phyloP scores from a whole-genome alignment of 2,888 invertebrate genomes.

The Ligdia adustata region DNA sequence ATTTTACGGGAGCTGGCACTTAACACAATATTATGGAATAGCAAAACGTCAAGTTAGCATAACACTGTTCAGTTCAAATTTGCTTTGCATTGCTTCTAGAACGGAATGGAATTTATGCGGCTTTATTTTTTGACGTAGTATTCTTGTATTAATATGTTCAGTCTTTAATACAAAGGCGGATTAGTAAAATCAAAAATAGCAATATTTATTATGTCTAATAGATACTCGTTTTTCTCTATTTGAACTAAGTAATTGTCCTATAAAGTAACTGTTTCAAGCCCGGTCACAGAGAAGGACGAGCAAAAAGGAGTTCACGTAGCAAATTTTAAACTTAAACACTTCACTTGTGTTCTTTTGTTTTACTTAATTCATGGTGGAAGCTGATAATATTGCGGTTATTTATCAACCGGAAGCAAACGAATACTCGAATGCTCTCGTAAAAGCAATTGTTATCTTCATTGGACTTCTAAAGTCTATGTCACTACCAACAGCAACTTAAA shows the following conservation, averaged over 20 bases:
- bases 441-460: slow-evolving; percentile 48
- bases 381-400: slow-evolving; percentile 30
- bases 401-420: slow-evolving; percentile 35
- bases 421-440: slow-evolving; percentile 27
- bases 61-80: slow-evolving; percentile 69
- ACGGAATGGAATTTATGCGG: slow-evolving; percentile 41
- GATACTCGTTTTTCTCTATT: too few relatives aligned
- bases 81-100: slow-evolving; percentile 48
- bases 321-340: too few relatives aligned
- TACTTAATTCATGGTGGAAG: slow-evolving; percentile 34
- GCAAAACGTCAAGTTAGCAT: slow-evolving; percentile 68
- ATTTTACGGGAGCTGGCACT: slow-evolving; percentile 63
- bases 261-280: too few relatives aligned
- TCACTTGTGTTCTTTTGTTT: slow-evolving; percentile 35
- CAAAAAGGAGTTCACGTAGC: too few relatives aligned
- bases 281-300: too few relatives aligned
- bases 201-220: too few relatives aligned
- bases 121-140: not conserved
- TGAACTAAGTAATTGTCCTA: too few relatives aligned
- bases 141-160: not conserved
- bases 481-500: slow-evolving; percentile 37
- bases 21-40: slow-evolving; percentile 74
- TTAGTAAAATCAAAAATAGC: too few relatives aligned
- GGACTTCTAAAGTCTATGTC: slow-evolving; percentile 44
- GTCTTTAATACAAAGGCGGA: too few relatives aligned